phyloP scores from a whole-genome alignment of 2,888 invertebrate genomes.

The Drosophila conformis region DNA sequence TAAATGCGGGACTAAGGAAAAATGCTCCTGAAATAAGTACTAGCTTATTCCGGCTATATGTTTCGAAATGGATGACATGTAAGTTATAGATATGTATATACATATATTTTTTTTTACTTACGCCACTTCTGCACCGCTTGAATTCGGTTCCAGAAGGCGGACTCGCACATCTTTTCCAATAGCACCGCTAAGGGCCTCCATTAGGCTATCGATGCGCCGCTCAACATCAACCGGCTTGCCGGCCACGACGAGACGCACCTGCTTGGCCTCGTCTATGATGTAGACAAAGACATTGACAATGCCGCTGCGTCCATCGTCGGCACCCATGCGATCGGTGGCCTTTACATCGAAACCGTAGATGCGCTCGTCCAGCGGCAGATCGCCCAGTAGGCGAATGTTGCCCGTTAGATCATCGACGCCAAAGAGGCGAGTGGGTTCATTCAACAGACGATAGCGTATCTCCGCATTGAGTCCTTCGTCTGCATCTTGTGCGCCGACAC shows the following conservation, averaged over 20 bases:
- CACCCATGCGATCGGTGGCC: slow-evolving; percentile 92
- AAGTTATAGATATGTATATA: not conserved
- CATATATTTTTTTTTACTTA: slow-evolving; percentile 66
- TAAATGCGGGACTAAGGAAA: no score
- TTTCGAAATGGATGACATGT: no score
- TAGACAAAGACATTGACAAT: slow-evolving; percentile 95
- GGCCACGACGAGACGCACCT: slow-evolving; percentile 91
- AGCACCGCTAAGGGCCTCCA: slow-evolving; percentile 88
- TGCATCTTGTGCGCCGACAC: slow-evolving; percentile 90
- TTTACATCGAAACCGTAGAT: slow-evolving; percentile 95
- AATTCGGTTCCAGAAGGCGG: slow-evolving; percentile 91
- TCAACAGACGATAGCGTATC: slow-evolving; percentile 92
- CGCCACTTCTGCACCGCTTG: slow-evolving; percentile 85
- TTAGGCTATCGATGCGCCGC: slow-evolving; percentile 89
- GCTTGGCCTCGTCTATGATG: slow-evolving; percentile 92
- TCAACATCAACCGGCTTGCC: slow-evolving; percentile 92
- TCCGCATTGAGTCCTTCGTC: slow-evolving; percentile 92
- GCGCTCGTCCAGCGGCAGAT: slow-evolving; percentile 89
- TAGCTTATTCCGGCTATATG: no score
- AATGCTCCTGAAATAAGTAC: no score
- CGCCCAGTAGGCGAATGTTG: slow-evolving; percentile 89
- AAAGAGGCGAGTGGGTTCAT: slow-evolving; percentile 91
- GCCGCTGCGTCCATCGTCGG: slow-evolving; percentile 92
- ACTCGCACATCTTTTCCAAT: slow-evolving; percentile 93
- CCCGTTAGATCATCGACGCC: slow-evolving; percentile 92